Evolutionary conservation across 2,888 invertebrate genomes (phyloP).

Genomic region (Smittia sp.): DNA sequence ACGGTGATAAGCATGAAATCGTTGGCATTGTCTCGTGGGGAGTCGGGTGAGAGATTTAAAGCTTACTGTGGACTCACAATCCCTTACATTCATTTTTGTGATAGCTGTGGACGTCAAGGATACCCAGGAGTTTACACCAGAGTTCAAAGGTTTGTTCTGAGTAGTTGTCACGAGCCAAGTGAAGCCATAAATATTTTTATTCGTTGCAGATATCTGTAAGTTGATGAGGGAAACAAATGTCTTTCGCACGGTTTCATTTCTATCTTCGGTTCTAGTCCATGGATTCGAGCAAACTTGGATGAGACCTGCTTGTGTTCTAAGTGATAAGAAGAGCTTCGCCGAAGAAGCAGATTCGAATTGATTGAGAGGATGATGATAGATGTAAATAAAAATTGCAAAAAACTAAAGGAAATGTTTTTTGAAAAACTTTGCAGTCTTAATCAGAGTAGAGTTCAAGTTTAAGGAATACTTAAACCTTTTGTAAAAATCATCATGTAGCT

Average conservation of each 20-base stretch:
- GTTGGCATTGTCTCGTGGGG: constrained; percentile 83
- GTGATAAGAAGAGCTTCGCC: constrained; percentile 8
- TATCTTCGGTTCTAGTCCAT: constrained; percentile 54
- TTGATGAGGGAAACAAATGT: neutral
- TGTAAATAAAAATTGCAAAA: neutral
- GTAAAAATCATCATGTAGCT: too few species aligned
- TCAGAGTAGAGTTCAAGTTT: too few species aligned
- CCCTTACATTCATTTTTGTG: neutral
- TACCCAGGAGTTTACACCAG: constrained; percentile 57
- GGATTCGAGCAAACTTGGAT: constrained; percentile 72
- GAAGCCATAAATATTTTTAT: neutral
- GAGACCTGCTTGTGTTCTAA: constrained; percentile 68
- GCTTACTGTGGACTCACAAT: neutral
- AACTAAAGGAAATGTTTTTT: neutral
- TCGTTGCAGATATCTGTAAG: constrained; percentile 38
- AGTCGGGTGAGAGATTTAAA: constrained; percentile 60
- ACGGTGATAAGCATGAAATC: constrained; percentile 74
- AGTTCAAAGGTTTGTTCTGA: constrained; percentile 54
- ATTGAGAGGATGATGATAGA: neutral
- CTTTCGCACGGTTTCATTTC: neutral
- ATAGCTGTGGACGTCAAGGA: constrained; percentile 55
- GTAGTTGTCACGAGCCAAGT: neutral
- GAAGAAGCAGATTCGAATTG: neutral
- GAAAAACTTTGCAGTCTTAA: neutral
- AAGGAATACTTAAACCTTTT: too few species aligned